These are phyloP conservation scores for Hylaeus anthracinus DNA, from an alignment of 1,140 invertebrate species.

Conservation along the genomic window DNA sequence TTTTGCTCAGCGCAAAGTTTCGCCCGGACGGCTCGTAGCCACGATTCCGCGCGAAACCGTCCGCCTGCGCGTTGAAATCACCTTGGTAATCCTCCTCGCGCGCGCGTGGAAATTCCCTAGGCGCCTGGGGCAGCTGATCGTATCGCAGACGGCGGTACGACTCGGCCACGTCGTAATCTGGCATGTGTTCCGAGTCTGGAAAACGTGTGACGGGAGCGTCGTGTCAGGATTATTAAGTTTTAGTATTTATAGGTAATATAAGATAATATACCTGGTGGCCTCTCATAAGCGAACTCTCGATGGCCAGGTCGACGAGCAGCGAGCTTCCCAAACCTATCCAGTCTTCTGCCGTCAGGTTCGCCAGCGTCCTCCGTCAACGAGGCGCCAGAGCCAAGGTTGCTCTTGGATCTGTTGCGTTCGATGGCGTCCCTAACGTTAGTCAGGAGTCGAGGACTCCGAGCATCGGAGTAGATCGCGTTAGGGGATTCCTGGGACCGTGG, in stretches of 20 bases:
- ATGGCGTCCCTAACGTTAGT: too few relatives aligned
- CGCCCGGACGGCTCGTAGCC: slow-evolving; percentile 46
- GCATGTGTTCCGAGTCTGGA: slow-evolving; percentile 3
- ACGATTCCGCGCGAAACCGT: slow-evolving; percentile 33
- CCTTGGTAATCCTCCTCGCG: slow-evolving; percentile 33
- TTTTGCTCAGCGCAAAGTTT: slow-evolving; percentile 52
- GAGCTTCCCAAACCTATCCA: neutral
- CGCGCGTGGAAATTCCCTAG: neutral
- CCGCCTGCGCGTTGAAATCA: slow-evolving; percentile 29
- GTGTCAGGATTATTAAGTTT: too few relatives aligned
- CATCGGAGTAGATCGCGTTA: too few relatives aligned
- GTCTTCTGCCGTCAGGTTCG: too few relatives aligned
- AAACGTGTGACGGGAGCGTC: neutral
- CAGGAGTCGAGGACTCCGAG: too few relatives aligned
- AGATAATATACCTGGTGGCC: too few relatives aligned
- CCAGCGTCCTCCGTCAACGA: too few relatives aligned
- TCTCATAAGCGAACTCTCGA: neutral
- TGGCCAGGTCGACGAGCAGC: neutral
- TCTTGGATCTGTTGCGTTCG: too few relatives aligned
- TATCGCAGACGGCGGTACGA: slow-evolving; percentile 29
- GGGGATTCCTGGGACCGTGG: too few relatives aligned
- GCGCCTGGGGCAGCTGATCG: neutral
- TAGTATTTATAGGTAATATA: too few relatives aligned
- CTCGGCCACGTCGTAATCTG: slow-evolving; percentile 25
- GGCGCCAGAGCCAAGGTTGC: too few relatives aligned